Percentiles rank a stretch among this genome's conserved stretches.
These are phyloP conservation scores for Dinomys branickii DNA, from an alignment of 2,113 vertebrate genomes.

Conservation along the genomic window DNA sequence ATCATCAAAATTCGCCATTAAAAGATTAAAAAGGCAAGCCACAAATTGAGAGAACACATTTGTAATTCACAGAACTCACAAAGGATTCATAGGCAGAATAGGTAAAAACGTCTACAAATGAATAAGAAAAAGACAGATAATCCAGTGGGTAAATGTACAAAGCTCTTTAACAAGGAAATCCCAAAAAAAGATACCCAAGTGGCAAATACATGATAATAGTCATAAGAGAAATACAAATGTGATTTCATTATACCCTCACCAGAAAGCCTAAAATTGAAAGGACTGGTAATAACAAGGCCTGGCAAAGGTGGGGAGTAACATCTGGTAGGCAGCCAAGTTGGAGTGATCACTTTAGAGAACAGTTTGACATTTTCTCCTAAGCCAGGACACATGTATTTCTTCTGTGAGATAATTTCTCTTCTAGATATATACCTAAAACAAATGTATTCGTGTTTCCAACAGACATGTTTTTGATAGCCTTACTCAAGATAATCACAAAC, in stretches of 20 bases:
- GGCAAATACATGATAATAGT: neutral
- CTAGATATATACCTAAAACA: neutral
- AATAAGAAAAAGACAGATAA: neutral
- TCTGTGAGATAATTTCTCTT: neutral
- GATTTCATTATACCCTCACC: neutral
- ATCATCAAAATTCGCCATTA: neutral
- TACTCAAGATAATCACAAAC: neutral
- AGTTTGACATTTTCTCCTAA: neutral
- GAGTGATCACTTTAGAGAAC: neutral
- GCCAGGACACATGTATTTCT: neutral
- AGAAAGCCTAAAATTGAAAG: neutral
- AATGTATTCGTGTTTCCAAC: neutral
- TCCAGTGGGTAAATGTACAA: neutral
- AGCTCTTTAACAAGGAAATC: neutral
- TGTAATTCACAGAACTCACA: neutral
- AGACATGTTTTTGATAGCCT: neutral
- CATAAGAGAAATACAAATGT: neutral
- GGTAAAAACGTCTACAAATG: constrained; percentile 1
- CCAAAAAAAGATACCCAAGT: neutral
- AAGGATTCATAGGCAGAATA: neutral
- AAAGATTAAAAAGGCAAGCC: neutral
- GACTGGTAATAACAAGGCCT: neutral
- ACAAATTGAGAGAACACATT: constrained; percentile 30
- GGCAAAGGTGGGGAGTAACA: neutral
- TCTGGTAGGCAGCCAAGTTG: neutral